These are phyloP conservation scores for Halictus rubicundus DNA, from an alignment of 1,140 invertebrate genomes.

Conservation along the genomic window DNA sequence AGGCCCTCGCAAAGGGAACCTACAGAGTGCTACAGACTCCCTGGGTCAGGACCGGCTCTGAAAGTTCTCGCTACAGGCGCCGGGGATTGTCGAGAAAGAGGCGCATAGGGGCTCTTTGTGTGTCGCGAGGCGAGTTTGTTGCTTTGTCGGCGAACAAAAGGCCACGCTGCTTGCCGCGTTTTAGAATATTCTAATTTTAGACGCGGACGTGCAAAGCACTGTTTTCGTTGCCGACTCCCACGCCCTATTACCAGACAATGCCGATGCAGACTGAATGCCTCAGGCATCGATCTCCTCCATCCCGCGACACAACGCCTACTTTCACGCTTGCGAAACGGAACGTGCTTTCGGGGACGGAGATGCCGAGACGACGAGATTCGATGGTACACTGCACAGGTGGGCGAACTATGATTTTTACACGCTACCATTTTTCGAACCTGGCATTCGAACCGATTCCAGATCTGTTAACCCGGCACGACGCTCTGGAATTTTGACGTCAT, in stretches of 20 bases:
- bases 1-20: no score
- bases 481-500: no score
- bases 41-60: no score
- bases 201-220: background rate
- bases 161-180: background rate
- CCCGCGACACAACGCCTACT: background rate
- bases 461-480: no score
- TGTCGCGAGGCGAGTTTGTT: background rate
- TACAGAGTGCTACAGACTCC: no score
- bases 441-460: no score
- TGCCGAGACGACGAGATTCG: background rate
- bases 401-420: no score
- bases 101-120: background rate
- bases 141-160: conserved; percentile 4
- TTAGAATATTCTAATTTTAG: conserved; percentile 25
- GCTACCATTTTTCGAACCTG: no score
- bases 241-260: background rate
- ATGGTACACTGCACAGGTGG: no score
- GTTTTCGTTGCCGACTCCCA: conserved; percentile 9
- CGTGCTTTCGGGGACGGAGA: no score
- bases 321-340: background rate
- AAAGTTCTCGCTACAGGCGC: no score
- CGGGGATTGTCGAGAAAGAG: background rate
- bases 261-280: background rate
- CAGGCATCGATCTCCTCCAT: background rate